Percentiles rank a stretch among this genome's conserved stretches.
Evolutionary conservation across 2,888 invertebrate genomes (phyloP).

Genomic region (Apeira syringaria): DNA sequence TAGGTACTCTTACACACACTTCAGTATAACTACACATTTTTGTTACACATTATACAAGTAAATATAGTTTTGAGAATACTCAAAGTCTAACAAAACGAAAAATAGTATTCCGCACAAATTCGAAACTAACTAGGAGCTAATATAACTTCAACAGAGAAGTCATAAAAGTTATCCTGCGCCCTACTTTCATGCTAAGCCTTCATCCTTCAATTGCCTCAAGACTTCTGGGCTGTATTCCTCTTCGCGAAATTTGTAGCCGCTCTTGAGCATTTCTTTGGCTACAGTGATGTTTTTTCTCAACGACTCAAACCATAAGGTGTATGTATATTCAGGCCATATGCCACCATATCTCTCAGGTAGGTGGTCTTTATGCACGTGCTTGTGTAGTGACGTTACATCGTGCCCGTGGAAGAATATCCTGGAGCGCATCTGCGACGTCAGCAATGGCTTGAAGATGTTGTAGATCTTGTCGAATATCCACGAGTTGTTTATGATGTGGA

Average conservation of each 20-base stretch:
- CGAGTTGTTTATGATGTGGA: slow-evolving; percentile 91
- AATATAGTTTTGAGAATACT: too few relatives aligned
- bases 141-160: slow-evolving; percentile 6
- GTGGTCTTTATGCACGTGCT: slow-evolving; percentile 87
- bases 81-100: too few relatives aligned
- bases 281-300: slow-evolving; percentile 82
- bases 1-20: too few relatives aligned
- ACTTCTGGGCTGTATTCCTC: slow-evolving; percentile 64
- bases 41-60: too few relatives aligned
- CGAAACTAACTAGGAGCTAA: slow-evolving; percentile 23
- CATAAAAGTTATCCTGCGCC: slow-evolving; percentile 2
- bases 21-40: too few relatives aligned
- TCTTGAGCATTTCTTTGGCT: slow-evolving; percentile 84
- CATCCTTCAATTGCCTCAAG: slow-evolving; percentile 58
- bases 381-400: slow-evolving; percentile 88
- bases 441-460: slow-evolving; percentile 90
- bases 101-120: too few relatives aligned
- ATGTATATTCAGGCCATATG: slow-evolving; percentile 87
- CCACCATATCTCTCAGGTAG: slow-evolving; percentile 89
- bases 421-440: slow-evolving; percentile 87
- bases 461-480: slow-evolving; percentile 92
- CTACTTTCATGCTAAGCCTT: slow-evolving; percentile 51
- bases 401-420: slow-evolving; percentile 88
- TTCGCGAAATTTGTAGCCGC: slow-evolving; percentile 85
- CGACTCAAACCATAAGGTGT: slow-evolving; percentile 89